phyloP scores from a whole-genome alignment of 2,888 invertebrate species.

The Tridacna gigas region DNA sequence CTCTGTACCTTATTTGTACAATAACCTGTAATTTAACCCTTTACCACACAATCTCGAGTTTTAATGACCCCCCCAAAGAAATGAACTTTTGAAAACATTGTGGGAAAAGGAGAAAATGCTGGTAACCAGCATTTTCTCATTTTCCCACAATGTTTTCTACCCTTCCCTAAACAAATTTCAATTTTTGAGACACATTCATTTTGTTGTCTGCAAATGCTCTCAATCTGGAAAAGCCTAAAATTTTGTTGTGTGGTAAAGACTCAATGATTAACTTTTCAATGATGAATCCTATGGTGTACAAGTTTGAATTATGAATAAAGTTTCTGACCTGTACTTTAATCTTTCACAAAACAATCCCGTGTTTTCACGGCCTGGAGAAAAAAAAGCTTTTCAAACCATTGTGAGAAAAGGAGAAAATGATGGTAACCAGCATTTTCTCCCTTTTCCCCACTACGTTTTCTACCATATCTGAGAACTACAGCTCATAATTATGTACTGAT shows the following conservation, averaged over 20 bases:
- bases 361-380: too few relatives aligned
- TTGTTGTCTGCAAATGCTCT: background rate
- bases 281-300: too few relatives aligned
- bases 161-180: background rate
- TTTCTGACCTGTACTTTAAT: background rate
- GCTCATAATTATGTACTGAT: too few relatives aligned
- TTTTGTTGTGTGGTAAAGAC: background rate
- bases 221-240: background rate
- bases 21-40: background rate
- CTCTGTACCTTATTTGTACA: conserved; percentile 49
- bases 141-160: background rate
- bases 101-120: background rate
- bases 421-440: too few relatives aligned
- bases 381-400: too few relatives aligned
- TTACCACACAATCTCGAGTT: too few relatives aligned
- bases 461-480: too few relatives aligned
- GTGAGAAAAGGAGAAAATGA: too few relatives aligned
- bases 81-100: background rate
- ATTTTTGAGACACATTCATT: background rate
- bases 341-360: too few relatives aligned
- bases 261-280: too few relatives aligned
- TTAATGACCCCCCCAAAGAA: background rate
- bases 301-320: too few relatives aligned
- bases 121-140: background rate
- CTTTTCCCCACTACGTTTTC: too few relatives aligned